Percentiles rank a stretch among this genome's conserved stretches.
These are phyloP conservation scores for Drosophila bipectinata DNA, from an alignment of 1,140 invertebrate species.

Conservation along the genomic window DNA sequence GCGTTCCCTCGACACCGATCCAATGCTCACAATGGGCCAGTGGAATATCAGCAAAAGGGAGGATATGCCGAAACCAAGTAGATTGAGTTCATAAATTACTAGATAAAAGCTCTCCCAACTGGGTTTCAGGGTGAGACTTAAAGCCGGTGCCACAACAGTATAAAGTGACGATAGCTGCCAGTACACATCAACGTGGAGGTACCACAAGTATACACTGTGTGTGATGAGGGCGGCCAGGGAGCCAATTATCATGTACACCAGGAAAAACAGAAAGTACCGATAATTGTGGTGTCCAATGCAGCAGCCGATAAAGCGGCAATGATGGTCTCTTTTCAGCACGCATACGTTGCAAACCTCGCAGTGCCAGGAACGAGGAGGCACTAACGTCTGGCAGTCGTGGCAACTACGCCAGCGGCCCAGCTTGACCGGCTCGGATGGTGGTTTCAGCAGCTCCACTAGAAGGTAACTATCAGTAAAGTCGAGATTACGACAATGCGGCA, in stretches of 20 bases:
- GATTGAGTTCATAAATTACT: slow-evolving; percentile 88
- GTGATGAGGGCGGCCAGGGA: slow-evolving; percentile 88
- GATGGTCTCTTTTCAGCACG: slow-evolving; percentile 96
- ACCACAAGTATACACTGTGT: slow-evolving; percentile 89
- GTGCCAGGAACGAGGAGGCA: slow-evolving; percentile 96
- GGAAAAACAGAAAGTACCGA: slow-evolving; percentile 93
- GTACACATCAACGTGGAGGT: slow-evolving; percentile 84
- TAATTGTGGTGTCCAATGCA: slow-evolving; percentile 96
- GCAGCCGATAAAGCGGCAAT: slow-evolving; percentile 95
- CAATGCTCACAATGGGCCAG: slow-evolving; percentile 86
- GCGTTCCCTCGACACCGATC: slow-evolving; percentile 87
- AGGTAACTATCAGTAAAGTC: background rate
- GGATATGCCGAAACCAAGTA: slow-evolving; percentile 88
- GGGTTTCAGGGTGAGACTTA: slow-evolving; percentile 86
- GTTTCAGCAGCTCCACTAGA: slow-evolving; percentile 59
- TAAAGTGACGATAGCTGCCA: slow-evolving; percentile 85
- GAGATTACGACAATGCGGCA: background rate
- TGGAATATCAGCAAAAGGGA: slow-evolving; percentile 89
- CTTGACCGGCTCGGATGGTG: slow-evolving; percentile 39
- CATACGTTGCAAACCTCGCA: slow-evolving; percentile 92
- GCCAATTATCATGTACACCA: slow-evolving; percentile 90
- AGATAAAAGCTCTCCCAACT: slow-evolving; percentile 85
- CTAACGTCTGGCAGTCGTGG: slow-evolving; percentile 89
- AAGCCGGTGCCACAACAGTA: slow-evolving; percentile 87
- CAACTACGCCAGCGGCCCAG: slow-evolving; percentile 89